Percentiles rank a stretch among this genome's conserved stretches.
Conservation (phyloP, 2,113 vertebrate genomes). For the Phyllopteryx taeniolatus region DNA sequence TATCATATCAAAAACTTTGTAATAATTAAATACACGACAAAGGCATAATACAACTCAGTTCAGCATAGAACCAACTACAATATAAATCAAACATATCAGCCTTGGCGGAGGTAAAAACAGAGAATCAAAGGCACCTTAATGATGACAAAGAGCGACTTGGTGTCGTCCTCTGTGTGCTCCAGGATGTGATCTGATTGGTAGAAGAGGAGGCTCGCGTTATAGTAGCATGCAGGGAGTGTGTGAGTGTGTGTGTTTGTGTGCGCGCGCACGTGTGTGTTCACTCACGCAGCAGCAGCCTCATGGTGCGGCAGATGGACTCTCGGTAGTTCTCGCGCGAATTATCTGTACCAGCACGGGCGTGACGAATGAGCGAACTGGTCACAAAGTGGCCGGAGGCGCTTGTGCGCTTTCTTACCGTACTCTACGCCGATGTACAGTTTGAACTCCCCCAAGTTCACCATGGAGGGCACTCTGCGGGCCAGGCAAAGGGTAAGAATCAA, state of each 20-base stretch:
- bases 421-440: constrained; percentile 85
- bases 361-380: constrained; percentile 39
- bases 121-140: constrained; percentile 81
- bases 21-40: no score
- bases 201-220: not conserved
- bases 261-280: constrained; percentile 42
- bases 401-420: constrained; percentile 77
- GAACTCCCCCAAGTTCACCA: constrained; percentile 89
- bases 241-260: not conserved
- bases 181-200: constrained; percentile 81
- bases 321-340: constrained; percentile 86
- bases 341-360: constrained; percentile 69
- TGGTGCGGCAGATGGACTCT: constrained; percentile 85
- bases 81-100: no score
- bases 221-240: no score
- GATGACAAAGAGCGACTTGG: constrained; percentile 93
- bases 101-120: not conserved
- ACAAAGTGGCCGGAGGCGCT: constrained; percentile 1
- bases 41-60: no score
- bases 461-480: constrained; percentile 80
- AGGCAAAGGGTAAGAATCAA: constrained; percentile 37
- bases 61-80: no score
- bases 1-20: no score
- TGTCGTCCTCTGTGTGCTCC: constrained; percentile 94
- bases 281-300: constrained; percentile 92